Evolutionary conservation across 2,113 vertebrate species (phyloP), one percentile per base, ranked within the genome.

Genomic region (Mastomys natalensis): DNA sequence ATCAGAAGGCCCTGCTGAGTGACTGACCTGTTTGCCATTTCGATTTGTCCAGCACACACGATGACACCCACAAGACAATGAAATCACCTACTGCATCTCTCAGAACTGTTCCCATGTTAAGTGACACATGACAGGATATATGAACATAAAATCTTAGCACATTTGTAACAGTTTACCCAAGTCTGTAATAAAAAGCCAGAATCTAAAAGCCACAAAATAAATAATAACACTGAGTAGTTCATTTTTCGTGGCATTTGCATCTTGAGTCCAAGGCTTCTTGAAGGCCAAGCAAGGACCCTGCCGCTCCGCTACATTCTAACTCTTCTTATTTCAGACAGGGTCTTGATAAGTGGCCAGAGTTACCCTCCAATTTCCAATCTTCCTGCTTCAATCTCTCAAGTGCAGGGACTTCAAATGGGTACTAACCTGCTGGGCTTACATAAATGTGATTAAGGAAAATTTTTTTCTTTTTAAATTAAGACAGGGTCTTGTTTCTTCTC

Each of bases 381-480:
- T 70, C 45, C 34, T 70, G 19, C 85, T 7, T 87, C 48, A 29
- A 7, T 26, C 21, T 51, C 21, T 48, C 45, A 87, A 87, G 7
- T 87, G 37, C 37, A n/a, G 11, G 8, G 34, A 53, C 45, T 40
- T 19, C 16, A 37, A 58, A 19, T 68, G 12, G 9, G 29, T 12
- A 17, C 19, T 37, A 72, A 48, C 19, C 19, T 72, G 34, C 34
- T 87, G 86, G 22, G 53, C 22, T 70, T 53, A 87, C 12, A n/a
- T 53, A 53, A n/a, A 53, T 29, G 34, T n/a, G 29, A 87, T 72
- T 87, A 66, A 53, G 37, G 11, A 87, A n/a, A 51, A 53, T 0
- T 37, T 68, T 68, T 87, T 87, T 68, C 45, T 70, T 86, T 86
- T 86, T 86, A 86, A 86, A 66, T 66, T 72, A 68, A n/a, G 64